Evolutionary conservation across 2,797 vertebrate species (phyloP).

Genomic region (Etheostoma nigrum): DNA sequence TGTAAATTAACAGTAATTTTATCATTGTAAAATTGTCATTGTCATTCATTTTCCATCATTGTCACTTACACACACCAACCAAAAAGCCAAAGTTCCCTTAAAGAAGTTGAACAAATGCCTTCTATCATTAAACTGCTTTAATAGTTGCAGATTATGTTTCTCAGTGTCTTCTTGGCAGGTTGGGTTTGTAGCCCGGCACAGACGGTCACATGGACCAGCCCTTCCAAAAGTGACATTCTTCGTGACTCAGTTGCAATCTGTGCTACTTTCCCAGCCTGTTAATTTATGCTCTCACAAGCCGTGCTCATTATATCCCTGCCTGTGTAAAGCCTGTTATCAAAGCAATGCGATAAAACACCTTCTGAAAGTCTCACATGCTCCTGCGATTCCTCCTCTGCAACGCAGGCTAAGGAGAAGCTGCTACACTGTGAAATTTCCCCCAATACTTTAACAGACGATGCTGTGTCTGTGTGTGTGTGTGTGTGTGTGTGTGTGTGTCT

Average conservation of each 20-base stretch:
- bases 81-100: too few relatives aligned
- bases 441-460: not conserved
- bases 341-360: slow-evolving; percentile 62
- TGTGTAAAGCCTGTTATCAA: slow-evolving; percentile 44
- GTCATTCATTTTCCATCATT: too few relatives aligned
- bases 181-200: slow-evolving; percentile 50
- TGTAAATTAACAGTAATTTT: too few relatives aligned
- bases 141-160: slow-evolving; percentile 25
- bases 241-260: slow-evolving; percentile 79
- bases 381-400: slow-evolving; percentile 35
- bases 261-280: slow-evolving; percentile 70
- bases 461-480: slow-evolving; percentile 17
- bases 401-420: slow-evolving; percentile 24
- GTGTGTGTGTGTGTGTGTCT: slow-evolving; percentile 23
- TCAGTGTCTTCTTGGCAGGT: slow-evolving; percentile 38
- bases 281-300: slow-evolving; percentile 73
- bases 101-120: slow-evolving; percentile 15
- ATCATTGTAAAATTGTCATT: too few relatives aligned
- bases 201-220: slow-evolving; percentile 61
- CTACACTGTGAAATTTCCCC: slow-evolving; percentile 9
- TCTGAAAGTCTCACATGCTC: slow-evolving; percentile 63
- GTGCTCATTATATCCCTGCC: slow-evolving; percentile 59
- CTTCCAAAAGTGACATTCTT: slow-evolving; percentile 65
- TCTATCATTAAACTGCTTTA: slow-evolving; percentile 13
- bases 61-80: too few relatives aligned